These are phyloP conservation scores for Catocala sponsa DNA, from an alignment of 2,888 invertebrate species.

Conservation along the genomic window DNA sequence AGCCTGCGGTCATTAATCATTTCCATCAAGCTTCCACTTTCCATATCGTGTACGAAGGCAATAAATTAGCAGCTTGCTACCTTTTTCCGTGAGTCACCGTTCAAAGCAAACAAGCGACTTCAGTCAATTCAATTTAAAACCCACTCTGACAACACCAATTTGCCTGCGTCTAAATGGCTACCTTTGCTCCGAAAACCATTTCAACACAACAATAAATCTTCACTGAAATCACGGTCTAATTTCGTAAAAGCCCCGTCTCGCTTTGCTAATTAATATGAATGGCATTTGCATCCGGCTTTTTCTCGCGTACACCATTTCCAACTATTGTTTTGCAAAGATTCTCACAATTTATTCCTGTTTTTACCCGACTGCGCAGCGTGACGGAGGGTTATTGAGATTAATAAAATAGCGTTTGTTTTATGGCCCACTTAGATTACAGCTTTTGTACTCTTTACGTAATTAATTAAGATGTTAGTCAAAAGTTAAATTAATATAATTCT, in stretches of 20 bases:
- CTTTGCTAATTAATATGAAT: conserved; percentile 89
- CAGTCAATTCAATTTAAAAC: conserved; percentile 84
- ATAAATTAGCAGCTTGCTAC: conserved; percentile 66
- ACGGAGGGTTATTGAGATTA: conserved; percentile 77
- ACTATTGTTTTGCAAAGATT: conserved; percentile 88
- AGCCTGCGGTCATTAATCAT: conserved; percentile 55
- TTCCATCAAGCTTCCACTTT: conserved; percentile 52
- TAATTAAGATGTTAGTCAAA: conserved; percentile 43
- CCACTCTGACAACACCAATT: conserved; percentile 83
- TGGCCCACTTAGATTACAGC: conserved; percentile 70
- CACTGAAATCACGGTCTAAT: conserved; percentile 87
- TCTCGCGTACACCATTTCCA: conserved; percentile 86
- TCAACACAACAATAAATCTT: conserved; percentile 87
- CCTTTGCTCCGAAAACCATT: conserved; percentile 85
- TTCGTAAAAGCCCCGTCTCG: conserved; percentile 88
- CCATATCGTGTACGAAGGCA: conserved; percentile 56
- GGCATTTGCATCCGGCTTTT: conserved; percentile 88
- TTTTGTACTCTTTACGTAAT: conserved; percentile 61
- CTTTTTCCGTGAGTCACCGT: conserved; percentile 63
- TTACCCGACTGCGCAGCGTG: conserved; percentile 76
- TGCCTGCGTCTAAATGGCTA: conserved; percentile 83
- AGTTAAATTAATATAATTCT: conserved; percentile 20
- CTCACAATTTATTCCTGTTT: conserved; percentile 86
- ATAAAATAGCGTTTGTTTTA: conserved; percentile 75
- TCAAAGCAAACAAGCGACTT: conserved; percentile 74